Base-by-base conservation (phyloP, 2,113 vertebrate genomes). In the Sander lucioperca region DNA sequence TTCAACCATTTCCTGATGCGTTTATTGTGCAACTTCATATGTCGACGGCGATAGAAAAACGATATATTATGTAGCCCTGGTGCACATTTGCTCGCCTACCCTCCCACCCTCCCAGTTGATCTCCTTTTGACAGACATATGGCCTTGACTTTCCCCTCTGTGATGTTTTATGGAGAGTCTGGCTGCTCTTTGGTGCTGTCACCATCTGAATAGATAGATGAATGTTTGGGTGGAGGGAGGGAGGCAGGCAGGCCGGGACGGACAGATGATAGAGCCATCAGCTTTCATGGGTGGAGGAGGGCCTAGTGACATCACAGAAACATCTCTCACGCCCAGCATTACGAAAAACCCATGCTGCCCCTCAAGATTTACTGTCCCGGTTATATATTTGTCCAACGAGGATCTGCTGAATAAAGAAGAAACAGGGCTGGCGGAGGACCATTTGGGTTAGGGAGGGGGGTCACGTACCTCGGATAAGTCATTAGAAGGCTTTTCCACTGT, bases 231-330 rank as follows among this genome's bases (percentile, higher is more conserved):
- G 90, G 87, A 89, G 82, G 74, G 13, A 67, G 59, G 83, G 77
- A 71, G 86, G 45, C 81, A 71, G 86, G 33, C 81, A 71, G 86
- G 33, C 51, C 33, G 70, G 51, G 77, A 90, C 74, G 75, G 85
- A 86, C 90, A 88, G 81, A 92, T 91, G 91, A 94, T 94, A 83
- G 88, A 94, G 88, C 69, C 90, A 88, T 94, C 90, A 93, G 82
- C 89, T 86, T 90, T 87, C 83, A 86, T 66, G 78, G 77, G 57
- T 51, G 76, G 78, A 82, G 70, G 74, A 61, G 70, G 80, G 45
- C 53, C 63, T 43, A 2, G 58, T 81, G 87, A 88, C 90, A 84
- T 91, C 77, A 85, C 73, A 25, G 63, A 72, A 67, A 69, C 33
- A 23, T 86, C 72, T 77, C 81, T 84, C 80, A 83, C 48, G 50